These are phyloP conservation scores for Macaria notata DNA, from an alignment of 2,888 invertebrate genomes.

Conservation along the genomic window DNA sequence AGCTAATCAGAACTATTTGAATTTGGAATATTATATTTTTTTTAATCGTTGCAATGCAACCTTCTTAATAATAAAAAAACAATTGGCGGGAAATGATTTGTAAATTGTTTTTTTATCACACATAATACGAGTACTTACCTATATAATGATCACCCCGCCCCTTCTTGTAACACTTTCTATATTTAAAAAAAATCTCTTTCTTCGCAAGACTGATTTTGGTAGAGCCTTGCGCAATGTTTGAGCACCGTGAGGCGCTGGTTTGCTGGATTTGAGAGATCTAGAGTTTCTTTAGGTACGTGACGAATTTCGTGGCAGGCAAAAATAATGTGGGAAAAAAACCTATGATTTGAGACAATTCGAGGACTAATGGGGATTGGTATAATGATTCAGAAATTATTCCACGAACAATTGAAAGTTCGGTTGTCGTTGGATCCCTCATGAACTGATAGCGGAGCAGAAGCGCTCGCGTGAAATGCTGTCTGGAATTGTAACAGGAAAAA, in stretches of 20 bases:
- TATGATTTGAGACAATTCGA: neutral
- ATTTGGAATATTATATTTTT: neutral
- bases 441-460: too few species aligned
- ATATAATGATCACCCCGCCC: neutral
- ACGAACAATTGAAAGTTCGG: neutral
- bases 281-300: neutral
- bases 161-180: neutral
- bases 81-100: neutral
- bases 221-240: neutral
- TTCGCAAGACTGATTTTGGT: neutral
- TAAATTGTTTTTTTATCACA: neutral
- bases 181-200: neutral
- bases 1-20: neutral
- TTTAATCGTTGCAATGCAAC: neutral
- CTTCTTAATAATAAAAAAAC: neutral
- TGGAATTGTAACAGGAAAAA: neutral
- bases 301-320: neutral
- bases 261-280: neutral
- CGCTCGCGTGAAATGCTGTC: neutral
- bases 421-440: too few species aligned
- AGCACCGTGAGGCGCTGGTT: neutral
- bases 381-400: neutral
- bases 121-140: neutral
- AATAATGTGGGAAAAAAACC: neutral
- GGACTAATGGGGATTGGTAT: neutral